Evolutionary conservation across 2,888 invertebrate genomes (phyloP).

Genomic region (Brachyopa scutellaris): DNA sequence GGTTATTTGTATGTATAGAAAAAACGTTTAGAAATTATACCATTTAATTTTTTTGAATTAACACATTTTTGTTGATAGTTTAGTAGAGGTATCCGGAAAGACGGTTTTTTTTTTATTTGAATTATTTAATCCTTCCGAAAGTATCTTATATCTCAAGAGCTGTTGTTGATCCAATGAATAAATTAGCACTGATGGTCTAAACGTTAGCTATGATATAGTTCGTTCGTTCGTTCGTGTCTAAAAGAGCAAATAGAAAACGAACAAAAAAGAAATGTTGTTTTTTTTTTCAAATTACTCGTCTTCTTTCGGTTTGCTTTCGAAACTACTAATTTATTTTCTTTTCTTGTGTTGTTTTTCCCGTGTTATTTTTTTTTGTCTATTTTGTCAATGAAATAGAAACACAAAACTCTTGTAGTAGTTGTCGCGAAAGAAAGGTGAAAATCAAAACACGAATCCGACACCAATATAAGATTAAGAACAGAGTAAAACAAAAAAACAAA

Average conservation of each 20-base stretch:
- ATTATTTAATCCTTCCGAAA: slow-evolving; percentile 19
- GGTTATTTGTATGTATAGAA: no score
- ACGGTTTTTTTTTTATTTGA: no score
- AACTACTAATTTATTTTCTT: slow-evolving; percentile 56
- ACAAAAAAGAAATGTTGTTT: background rate
- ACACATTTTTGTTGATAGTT: slow-evolving; percentile 11
- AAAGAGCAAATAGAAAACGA: slow-evolving; percentile 23
- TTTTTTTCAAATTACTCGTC: slow-evolving; percentile 23
- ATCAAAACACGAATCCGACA: slow-evolving; percentile 70
- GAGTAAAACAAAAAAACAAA: background rate
- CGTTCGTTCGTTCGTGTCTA: slow-evolving; percentile 40
- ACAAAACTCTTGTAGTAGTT: slow-evolving; percentile 25
- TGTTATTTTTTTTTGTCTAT: slow-evolving; percentile 5
- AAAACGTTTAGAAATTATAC: no score
- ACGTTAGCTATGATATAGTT: slow-evolving; percentile 52
- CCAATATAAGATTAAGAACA: slow-evolving; percentile 37
- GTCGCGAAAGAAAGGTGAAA: slow-evolving; percentile 58
- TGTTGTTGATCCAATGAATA: slow-evolving; percentile 82
- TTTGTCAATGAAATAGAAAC: slow-evolving; percentile 45
- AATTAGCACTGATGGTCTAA: slow-evolving; percentile 81
- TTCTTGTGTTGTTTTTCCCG: slow-evolving; percentile 17
- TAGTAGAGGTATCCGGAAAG: background rate
- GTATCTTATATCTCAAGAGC: slow-evolving; percentile 66
- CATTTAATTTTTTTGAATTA: background rate
- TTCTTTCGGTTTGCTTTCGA: slow-evolving; percentile 55